Evolutionary conservation across 2,888 invertebrate species (phyloP), one percentile per base, ranked within the genome.

Genomic region (Macrophya alboannulata): DNA sequence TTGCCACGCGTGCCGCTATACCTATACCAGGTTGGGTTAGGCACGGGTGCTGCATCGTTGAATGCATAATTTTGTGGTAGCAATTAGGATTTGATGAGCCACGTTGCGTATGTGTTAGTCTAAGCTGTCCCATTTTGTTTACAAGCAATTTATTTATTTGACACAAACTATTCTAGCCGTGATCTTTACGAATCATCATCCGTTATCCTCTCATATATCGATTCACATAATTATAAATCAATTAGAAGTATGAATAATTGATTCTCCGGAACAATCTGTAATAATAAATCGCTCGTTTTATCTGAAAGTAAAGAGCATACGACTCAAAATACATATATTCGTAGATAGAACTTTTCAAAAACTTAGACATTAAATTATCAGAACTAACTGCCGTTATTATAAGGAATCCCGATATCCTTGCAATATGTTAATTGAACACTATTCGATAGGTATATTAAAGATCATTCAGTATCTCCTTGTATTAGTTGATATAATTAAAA

Each of bases 11-110:
- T n/a, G 83, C 83, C 71, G 37, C 68, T 65, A 74, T 74, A 55
- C 55, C 55, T 55, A 65, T 21, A 68, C 71, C 83, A 71, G 48
- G 83, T 83, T 83, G 65, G 83, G 83, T 83, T 83, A 68, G 83
- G 83, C 68, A 83, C 83, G 83, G 83, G 83, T 83, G 83, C 83
- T 83, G 83, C 83, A 83, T 83, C 83, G 83, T 83, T 83, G 83
- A 83, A 83, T 83, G 83, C 83, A 83, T 83, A 83, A 83, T 83
- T 83, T 51, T 71, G 83, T 83, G 62, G 83, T 83, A 83, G 83
- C 83, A 83, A 83, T 83, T 83, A 83, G 83, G 83, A 83, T 71
- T 83, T 83, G 83, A 83, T 83, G 83, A 83, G 83, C 83, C 68
- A 40, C 15, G 37, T 83, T 59, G 68, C 48, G 21, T 68, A 59